Evolutionary conservation across 2,113 vertebrate genomes (phyloP).

Genomic region (human): GRCh38 chr1:15869001-15869500

Average conservation of each 20-base stretch:
- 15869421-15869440: not conserved
- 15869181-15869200: not conserved
- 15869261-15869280: not conserved
- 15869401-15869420: slow-evolving; percentile 28
- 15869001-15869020: not conserved
- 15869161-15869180: not conserved
- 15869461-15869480: slow-evolving; percentile 13
- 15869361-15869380: not conserved
- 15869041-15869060: not conserved
- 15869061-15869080: not conserved
- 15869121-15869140: not conserved
- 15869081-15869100: not conserved
- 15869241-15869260: not conserved
- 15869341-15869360: not conserved
- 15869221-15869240: not conserved
- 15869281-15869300: not conserved
- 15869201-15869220: not conserved
- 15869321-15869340: not conserved
- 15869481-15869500: not conserved
- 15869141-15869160: not conserved
- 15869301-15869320: not conserved
- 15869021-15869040: not conserved
- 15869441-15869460: not conserved
- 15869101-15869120: not conserved
- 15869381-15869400: not conserved